Evolutionary conservation across 2,888 invertebrate species (phyloP).

Genomic region (Campoplex nolae): DNA sequence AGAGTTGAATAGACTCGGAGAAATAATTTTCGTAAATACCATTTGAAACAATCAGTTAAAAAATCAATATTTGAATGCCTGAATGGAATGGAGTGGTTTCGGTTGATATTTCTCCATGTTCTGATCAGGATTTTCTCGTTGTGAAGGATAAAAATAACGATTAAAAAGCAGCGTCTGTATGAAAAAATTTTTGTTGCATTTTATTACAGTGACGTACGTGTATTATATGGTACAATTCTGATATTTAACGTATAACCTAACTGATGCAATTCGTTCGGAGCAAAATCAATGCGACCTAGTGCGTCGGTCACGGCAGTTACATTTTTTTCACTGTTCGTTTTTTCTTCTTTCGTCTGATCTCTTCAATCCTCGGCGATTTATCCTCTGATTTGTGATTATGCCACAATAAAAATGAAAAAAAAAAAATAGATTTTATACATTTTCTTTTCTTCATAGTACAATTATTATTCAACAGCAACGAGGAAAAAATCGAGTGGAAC

Average conservation of each 20-base stretch:
- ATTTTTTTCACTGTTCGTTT: conserved; percentile 23
- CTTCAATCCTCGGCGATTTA: not conserved
- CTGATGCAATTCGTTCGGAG: conserved; percentile 58
- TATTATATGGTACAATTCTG: conserved; percentile 75
- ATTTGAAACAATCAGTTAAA: not conserved
- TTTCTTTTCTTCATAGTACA: not conserved
- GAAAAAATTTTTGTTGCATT: conserved; percentile 76
- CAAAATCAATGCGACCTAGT: conserved; percentile 59
- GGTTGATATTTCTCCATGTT: not conserved
- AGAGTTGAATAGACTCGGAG: too few relatives aligned
- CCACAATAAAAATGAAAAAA: not conserved
- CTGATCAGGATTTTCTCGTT: not conserved
- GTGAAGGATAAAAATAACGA: not conserved
- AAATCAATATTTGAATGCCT: not conserved
- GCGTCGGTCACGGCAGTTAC: conserved; percentile 43
- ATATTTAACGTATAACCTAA: conserved; percentile 56
- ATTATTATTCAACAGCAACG: conserved; percentile 19
- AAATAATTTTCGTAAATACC: conserved; percentile 1
- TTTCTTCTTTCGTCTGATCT: not conserved
- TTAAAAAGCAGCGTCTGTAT: conserved; percentile 51
- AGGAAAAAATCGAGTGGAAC: conserved; percentile 11
- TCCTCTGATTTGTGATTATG: not conserved
- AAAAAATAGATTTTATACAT: not conserved
- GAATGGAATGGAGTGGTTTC: not conserved
- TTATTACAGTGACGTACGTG: conserved; percentile 80